phyloP scores from a whole-genome alignment of 2,113 vertebrate genomes.

The Spea bombifrons region DNA sequence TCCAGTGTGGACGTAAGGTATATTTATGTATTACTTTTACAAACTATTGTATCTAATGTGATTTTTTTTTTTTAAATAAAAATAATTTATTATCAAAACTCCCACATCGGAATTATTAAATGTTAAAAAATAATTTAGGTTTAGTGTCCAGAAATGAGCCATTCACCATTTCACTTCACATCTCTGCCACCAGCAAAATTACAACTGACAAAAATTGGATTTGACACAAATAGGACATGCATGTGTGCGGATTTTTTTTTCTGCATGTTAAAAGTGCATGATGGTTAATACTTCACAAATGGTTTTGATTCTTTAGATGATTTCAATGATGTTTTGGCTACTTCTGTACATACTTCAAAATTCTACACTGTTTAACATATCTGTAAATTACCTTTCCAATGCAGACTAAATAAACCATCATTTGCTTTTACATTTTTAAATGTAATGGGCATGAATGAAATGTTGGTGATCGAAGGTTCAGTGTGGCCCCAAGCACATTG shows the following conservation, averaged over 20 bases:
- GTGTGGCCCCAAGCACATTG: too few species aligned
- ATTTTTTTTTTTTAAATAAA: too few species aligned
- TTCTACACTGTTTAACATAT: too few species aligned
- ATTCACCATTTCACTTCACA: constrained; percentile 48
- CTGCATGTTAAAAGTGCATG: constrained; percentile 29
- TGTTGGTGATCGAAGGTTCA: too few species aligned
- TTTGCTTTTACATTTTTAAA: too few species aligned
- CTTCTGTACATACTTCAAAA: too few species aligned
- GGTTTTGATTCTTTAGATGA: not conserved
- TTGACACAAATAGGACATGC: constrained; percentile 66
- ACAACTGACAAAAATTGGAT: constrained; percentile 60
- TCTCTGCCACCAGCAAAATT: constrained; percentile 55
- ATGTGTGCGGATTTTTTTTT: constrained; percentile 46
- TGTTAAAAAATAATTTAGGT: constrained; percentile 48
- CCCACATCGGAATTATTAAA: constrained; percentile 2
- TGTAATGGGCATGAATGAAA: too few species aligned
- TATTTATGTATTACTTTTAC: too few species aligned
- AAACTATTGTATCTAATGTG: too few species aligned
- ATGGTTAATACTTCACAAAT: constrained; percentile 15
- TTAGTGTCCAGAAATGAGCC: constrained; percentile 53
- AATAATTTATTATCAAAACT: not conserved
- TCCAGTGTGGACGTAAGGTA: too few species aligned
- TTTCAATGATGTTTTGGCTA: not conserved
- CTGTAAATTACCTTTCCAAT: too few species aligned
- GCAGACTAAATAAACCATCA: too few species aligned